phyloP scores from a whole-genome alignment of 2,797 vertebrate species.

The Pipistrellus pygmaeus region DNA sequence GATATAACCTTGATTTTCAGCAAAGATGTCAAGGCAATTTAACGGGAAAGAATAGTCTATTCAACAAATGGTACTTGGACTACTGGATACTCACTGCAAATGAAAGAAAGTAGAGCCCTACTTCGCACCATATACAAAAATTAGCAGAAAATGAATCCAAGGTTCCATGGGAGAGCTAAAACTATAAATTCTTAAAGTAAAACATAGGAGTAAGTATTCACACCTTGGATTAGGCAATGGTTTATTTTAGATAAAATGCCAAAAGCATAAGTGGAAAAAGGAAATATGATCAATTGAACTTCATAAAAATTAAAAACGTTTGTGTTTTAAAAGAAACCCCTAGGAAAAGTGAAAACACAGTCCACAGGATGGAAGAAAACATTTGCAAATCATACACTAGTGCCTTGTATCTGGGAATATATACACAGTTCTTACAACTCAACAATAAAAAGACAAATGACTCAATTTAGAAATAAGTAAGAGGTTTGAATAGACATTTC shows the following conservation, averaged over 20 bases:
- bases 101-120: background rate
- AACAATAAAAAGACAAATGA: background rate
- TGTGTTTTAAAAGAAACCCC: background rate
- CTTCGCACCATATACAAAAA: background rate
- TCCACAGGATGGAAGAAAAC: background rate
- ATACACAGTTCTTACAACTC: background rate
- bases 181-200: background rate
- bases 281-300: background rate
- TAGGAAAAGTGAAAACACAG: constrained; percentile 29
- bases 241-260: background rate
- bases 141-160: constrained; percentile 35
- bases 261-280: background rate
- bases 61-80: background rate
- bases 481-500: background rate
- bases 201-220: background rate
- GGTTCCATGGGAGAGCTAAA: background rate
- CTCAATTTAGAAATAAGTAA: background rate
- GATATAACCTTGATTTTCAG: background rate
- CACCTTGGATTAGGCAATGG: background rate
- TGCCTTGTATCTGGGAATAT: background rate
- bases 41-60: background rate
- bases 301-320: background rate
- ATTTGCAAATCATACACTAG: constrained; percentile 45
- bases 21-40: background rate
- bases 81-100: background rate